Base-by-base conservation (phyloP, 2,113 vertebrate genomes). In the Sinosuthora webbiana region DNA sequence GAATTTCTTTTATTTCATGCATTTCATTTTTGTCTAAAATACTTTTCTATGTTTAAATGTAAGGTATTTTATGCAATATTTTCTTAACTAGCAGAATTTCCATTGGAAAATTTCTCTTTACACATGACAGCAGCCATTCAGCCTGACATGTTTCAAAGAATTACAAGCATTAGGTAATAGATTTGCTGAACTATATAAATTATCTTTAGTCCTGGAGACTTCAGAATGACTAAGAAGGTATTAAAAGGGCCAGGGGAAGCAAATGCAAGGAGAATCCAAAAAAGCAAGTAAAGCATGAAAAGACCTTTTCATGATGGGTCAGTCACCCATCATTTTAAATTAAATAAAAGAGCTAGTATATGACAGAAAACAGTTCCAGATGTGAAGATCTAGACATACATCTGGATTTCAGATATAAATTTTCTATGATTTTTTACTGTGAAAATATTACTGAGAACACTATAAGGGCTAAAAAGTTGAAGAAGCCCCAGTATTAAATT, bases 1-100 rank as follows among this genome's bases (percentile, higher is more conserved):
- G 83, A 96, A 91, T 97, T 97, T 96, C 55, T 92, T 96, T 97
- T 94, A 95, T 95, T 97, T 91, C 49, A 57, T 81, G n/a, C 31
- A 90, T 96, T 97, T 96, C 83, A 89, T 35, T 97, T 97, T 97
- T 90, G 69, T 83, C 74, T 95, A 96, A 97, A 93, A 83, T 95
- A 80, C 52, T 96, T 85, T 97, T 77, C 47, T 52, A 92, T 19
- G 22, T 95, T 94, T 89, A 95, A 91, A 95, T 94, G 78, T 92
- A 89, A 96, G 50, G 28, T 86, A n/a, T 94, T 94, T 91, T 93
- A 25, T 78, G 35, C 71, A 93, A 41, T 83, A 91, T 73, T 93
- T 94, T 83, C 44, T 73, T 94, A 93, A 80, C 80, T 93, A 88
- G n/a, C 49, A 92, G 53, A 73, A 74, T 92, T 96, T 94, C 67